Evolutionary conservation across 1,140 invertebrate genomes (phyloP), one percentile per base, ranked within the genome.

Genomic region (Centruroides sculpturatus): DNA sequence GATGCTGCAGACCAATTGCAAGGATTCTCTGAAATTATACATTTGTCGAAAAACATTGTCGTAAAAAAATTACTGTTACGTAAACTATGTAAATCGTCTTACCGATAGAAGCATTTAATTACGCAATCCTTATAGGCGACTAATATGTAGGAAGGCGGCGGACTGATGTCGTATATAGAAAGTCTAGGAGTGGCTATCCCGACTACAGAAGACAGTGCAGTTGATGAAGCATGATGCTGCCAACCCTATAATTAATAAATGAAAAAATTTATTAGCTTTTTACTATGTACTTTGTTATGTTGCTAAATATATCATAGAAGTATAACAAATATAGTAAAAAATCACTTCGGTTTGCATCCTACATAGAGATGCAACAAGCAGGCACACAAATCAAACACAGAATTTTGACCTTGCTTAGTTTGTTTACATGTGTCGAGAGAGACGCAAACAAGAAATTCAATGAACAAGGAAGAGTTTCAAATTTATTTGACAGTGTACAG

Each of bases 91-190:
- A 47, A n/a, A 47, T 13, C 0, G 46, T 64, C 23, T 67, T 89
- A 83, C 59, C 83, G 73, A 70, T 81, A 83, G n/a, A 88, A 74
- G 69, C 85, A 85, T 68, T 85, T 84, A 3, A 91, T 80, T 0
- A 81, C 82, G 55, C 85, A 85, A 71, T 91, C 87, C 46, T 81
- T 77, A 67, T 86, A 81, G 10, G 86, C 79, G 50, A 86, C 80
- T 53, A 86, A 79, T 55, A 90, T 75, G 65, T 82, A 83, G 63
- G 80, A 81, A 5, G 78, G 77, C 51, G 81, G 79, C 47, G 81
- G 80, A 78, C 67, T 63, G 72, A 78, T 61, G 78, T 81, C 55
- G 78, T 79, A 78, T 49, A 85, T 77, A 12, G 81, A 80, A 49
- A 84, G 72, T 69, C 83, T 81, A 48, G 80, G 80, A 4, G 82